Evolutionary conservation across 2,113 vertebrate species (phyloP).

Genomic region (Galemys pyrenaicus): DNA sequence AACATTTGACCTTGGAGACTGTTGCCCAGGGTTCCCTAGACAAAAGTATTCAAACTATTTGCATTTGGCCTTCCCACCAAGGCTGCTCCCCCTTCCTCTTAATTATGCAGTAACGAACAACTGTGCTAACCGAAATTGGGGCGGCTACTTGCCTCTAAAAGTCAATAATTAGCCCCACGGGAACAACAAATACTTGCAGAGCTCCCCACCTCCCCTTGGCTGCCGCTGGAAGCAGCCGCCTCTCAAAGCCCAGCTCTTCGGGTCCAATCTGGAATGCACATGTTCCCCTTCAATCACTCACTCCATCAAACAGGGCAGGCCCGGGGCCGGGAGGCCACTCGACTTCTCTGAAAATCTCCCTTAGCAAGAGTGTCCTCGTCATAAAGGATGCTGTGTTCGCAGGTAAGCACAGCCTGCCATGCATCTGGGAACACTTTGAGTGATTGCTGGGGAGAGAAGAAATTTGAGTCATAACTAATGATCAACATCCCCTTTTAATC

Average conservation of each 20-base stretch:
- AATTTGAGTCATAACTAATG: conserved; percentile 87
- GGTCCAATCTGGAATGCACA: conserved; percentile 89
- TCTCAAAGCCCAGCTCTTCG: conserved; percentile 78
- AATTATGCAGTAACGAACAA: conserved; percentile 84
- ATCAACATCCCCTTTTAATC: conserved; percentile 90
- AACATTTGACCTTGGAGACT: conserved; percentile 81
- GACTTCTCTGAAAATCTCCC: conserved; percentile 82
- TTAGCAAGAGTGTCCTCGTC: conserved; percentile 81
- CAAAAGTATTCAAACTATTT: conserved; percentile 82
- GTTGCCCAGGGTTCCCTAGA: conserved; percentile 61
- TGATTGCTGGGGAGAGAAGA: conserved; percentile 85
- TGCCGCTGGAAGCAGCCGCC: conserved; percentile 78
- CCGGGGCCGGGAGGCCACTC: conserved; percentile 66
- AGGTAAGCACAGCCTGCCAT: conserved; percentile 81
- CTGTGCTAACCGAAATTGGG: conserved; percentile 81
- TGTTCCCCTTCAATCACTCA: conserved; percentile 86
- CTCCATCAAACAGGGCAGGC: conserved; percentile 82
- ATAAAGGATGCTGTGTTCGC: conserved; percentile 85
- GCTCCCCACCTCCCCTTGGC: conserved; percentile 71
- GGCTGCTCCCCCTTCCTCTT: conserved; percentile 62
- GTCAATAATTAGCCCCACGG: conserved; percentile 87
- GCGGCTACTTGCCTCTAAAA: conserved; percentile 87
- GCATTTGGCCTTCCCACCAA: conserved; percentile 72
- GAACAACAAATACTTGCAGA: conserved; percentile 83
- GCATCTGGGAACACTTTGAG: conserved; percentile 89